Base-by-base conservation (phyloP, 2,888 invertebrate species). In the Lomographa bimaculata region DNA sequence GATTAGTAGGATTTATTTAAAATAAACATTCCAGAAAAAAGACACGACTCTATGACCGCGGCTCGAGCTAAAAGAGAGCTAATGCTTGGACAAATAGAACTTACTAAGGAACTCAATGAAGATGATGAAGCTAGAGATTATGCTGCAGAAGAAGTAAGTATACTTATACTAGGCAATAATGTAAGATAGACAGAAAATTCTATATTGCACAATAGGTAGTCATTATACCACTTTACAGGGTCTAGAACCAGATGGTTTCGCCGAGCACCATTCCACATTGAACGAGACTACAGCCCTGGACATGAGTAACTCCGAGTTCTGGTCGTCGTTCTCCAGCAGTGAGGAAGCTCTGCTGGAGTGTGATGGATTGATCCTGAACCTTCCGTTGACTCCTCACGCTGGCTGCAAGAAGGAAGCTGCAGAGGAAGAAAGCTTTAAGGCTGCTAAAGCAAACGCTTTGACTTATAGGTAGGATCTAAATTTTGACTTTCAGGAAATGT, bases 241-340 rank as follows among this genome's bases (percentile, higher is more conserved):
- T 34, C 75, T 92, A 4, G 77, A 82, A 21, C 91, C 92, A 5
- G 93, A 93, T 55, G 93, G 91, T 1, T 92, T 90, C 59, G 93
- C 93, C 0, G 92, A 92, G 35, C 91, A 92, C 56, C 91, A 92
- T 60, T 91, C 91, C 1, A 84, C 81, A 1, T 77, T 94, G 5
- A 93, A 93, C 74, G 93, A 94, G 61, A 92, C 92, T 0, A 92
- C 91, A 0, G 65, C 91, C 3, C 90, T 93, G 55, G 94, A 94
- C 63, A 91, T 92, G 79, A 94, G 94, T 54, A 93, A 94, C 78
- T 94, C 94, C 0, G 94, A 95, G 71, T 94, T 93, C 78, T 94
- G 94, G 93, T 95, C 94, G 0, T 95, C 95, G 0, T 95, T 94
- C 81, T 95, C 95, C 7, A 94, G 94, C 69, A 94, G 94, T 24